These are phyloP conservation scores for Nasonia longicornis DNA, from an alignment of 1,140 invertebrate species.

Conservation along the genomic window DNA sequence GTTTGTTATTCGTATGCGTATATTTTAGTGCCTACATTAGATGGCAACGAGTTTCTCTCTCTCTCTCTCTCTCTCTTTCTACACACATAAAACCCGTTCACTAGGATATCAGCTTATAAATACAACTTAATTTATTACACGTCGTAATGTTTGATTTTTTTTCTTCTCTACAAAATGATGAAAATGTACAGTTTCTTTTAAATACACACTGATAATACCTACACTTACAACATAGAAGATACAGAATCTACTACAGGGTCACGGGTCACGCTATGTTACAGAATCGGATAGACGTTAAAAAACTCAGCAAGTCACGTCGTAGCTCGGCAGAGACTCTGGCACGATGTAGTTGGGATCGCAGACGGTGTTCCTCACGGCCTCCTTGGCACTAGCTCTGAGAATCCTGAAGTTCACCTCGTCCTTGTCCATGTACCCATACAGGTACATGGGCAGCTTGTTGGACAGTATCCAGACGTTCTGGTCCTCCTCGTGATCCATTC, in stretches of 20 bases:
- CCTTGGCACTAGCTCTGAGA: constrained; percentile 72
- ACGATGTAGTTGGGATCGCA: constrained; percentile 74
- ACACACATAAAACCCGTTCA: neutral
- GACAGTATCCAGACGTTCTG: constrained; percentile 82
- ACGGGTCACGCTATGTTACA: too few relatives aligned
- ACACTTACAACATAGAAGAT: neutral
- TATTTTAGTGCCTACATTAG: constrained; percentile 27
- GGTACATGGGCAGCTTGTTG: constrained; percentile 79
- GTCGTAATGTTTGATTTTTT: constrained; percentile 18
- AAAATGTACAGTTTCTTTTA: neutral
- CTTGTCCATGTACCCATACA: constrained; percentile 76
- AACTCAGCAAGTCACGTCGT: constrained; percentile 62
- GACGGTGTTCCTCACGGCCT: constrained; percentile 75
- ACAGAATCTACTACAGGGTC: neutral
- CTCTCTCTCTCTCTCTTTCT: too few relatives aligned
- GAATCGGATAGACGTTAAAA: too few relatives aligned
- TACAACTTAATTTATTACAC: neutral
- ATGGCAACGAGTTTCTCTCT: constrained; percentile 38
- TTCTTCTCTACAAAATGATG: neutral
- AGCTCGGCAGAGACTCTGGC: constrained; percentile 54
- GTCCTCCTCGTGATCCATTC: constrained; percentile 76
- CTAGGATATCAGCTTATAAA: constrained; percentile 18
- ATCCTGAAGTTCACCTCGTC: constrained; percentile 80
- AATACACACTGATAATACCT: neutral
- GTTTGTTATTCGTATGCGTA: constrained; percentile 29